Percentiles rank a stretch among this genome's conserved stretches.
phyloP scores from a whole-genome alignment of 2,113 vertebrate species.

The Hassar affinis region DNA sequence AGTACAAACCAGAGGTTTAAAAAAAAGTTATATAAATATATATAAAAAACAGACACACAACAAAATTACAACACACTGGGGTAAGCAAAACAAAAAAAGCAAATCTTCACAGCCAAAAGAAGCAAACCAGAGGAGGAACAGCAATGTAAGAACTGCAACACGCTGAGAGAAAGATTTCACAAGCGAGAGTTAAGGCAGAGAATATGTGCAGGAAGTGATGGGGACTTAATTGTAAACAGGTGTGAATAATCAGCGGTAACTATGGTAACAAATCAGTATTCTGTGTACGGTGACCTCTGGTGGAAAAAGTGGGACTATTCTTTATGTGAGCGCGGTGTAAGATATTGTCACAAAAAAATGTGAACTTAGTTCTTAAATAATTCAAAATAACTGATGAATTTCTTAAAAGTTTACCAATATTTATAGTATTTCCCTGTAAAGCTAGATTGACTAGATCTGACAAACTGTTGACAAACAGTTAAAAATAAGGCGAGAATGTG shows the following conservation, averaged over 20 bases:
- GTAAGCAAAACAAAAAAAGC: not conserved
- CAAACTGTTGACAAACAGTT: not conserved
- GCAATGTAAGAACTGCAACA: not conserved
- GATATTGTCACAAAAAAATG: not conserved
- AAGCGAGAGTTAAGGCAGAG: not conserved
- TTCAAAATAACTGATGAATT: not conserved
- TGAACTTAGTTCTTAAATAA: not conserved
- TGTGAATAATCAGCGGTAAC: slow-evolving; percentile 12
- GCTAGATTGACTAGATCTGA: not conserved
- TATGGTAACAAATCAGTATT: slow-evolving; percentile 19
- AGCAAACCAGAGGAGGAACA: not conserved
- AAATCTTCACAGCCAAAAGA: not conserved
- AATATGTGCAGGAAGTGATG: not conserved
- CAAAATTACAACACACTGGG: not conserved
- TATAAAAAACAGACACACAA: not conserved
- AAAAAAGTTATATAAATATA: not conserved
- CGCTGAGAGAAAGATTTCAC: not conserved
- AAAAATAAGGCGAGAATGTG: not conserved
- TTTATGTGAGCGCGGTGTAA: not conserved
- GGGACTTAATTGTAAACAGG: slow-evolving; percentile 11
- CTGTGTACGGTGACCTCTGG: slow-evolving; percentile 6
- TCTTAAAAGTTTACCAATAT: not conserved
- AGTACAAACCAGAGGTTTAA: not conserved
- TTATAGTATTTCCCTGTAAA: not conserved
- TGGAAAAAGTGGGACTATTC: not conserved